These are phyloP conservation scores for Rotaria macrura DNA, from an alignment of 2,888 invertebrate species.

Conservation along the genomic window DNA sequence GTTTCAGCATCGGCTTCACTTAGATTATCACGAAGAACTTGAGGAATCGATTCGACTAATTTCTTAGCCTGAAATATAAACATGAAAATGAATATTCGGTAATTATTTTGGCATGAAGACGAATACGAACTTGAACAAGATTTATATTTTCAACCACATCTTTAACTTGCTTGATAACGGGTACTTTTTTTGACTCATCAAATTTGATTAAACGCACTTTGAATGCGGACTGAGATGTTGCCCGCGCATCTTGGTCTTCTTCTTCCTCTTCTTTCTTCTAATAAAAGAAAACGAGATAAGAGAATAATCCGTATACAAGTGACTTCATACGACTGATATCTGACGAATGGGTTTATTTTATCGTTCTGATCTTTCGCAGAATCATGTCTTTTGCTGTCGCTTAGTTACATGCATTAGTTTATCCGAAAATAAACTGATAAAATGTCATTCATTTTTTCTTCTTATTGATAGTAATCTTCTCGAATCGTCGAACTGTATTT, in stretches of 20 bases:
- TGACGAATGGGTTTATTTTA: too few relatives aligned
- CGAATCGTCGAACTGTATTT: too few relatives aligned
- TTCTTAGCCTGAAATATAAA: constrained; percentile 56
- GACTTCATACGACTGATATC: background rate
- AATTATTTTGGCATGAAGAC: too few relatives aligned
- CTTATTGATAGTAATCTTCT: too few relatives aligned
- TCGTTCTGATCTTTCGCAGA: too few relatives aligned
- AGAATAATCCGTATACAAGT: background rate
- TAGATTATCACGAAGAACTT: constrained; percentile 75
- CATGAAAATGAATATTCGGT: too few relatives aligned
- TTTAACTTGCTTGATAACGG: constrained; percentile 93
- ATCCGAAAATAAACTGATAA: too few relatives aligned
- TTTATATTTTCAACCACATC: constrained; percentile 80
- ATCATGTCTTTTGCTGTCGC: too few relatives aligned
- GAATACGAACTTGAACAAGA: constrained; percentile 64
- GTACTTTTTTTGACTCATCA: constrained; percentile 85
- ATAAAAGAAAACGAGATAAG: background rate
- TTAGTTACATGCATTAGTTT: too few relatives aligned
- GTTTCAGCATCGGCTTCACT: constrained; percentile 90
- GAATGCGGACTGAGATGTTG: constrained; percentile 64
- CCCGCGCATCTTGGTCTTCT: constrained; percentile 48
- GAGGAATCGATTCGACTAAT: constrained; percentile 67
- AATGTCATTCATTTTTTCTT: too few relatives aligned
- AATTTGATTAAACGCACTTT: constrained; percentile 75
- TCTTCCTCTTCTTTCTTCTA: background rate